Conservation (phyloP, 2,888 invertebrate species). For the Nephrocerus scutellatus region DNA sequence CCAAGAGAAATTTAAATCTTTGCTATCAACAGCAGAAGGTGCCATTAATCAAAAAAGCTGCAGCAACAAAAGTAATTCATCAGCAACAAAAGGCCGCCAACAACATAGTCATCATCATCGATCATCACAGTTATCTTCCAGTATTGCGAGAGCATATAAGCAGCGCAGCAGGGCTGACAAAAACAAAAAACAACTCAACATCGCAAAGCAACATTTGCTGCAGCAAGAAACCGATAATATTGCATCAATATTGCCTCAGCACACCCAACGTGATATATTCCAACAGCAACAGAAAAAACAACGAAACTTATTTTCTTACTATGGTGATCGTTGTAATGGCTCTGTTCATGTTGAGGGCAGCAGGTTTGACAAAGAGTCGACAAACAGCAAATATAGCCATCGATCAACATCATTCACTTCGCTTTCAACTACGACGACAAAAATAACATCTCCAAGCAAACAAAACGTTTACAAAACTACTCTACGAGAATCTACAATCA, state of each 20-base stretch:
- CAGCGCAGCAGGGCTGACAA: no score
- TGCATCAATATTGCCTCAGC: no score
- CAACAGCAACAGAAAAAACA: no score
- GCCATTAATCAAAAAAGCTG: constrained; percentile 3
- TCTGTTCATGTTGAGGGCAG: no score
- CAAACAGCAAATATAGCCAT: constrained; percentile 18
- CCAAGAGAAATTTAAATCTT: no score
- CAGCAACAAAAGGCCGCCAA: constrained; percentile 15
- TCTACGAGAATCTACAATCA: constrained; percentile 21
- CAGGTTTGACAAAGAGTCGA: neutral
- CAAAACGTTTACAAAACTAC: neutral
- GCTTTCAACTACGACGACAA: constrained; percentile 14
- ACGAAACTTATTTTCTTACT: constrained; percentile 27
- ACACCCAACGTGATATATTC: no score
- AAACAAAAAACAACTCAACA: no score
- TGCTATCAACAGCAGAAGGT: no score
- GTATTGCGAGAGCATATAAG: constrained; percentile 21
- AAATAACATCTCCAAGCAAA: neutral
- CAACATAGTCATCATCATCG: constrained; percentile 19
- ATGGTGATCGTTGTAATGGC: no score
- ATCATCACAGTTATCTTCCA: constrained; percentile 42
- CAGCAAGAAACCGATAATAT: no score
- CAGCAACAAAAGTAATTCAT: constrained; percentile 13
- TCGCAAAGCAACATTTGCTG: no score
- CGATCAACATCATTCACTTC: neutral